A percentile compares a stretch with the other conserved stretches of the same genome.
Evolutionary conservation across 2,888 invertebrate species (phyloP).

Genomic region (Sisyra terminalis): DNA sequence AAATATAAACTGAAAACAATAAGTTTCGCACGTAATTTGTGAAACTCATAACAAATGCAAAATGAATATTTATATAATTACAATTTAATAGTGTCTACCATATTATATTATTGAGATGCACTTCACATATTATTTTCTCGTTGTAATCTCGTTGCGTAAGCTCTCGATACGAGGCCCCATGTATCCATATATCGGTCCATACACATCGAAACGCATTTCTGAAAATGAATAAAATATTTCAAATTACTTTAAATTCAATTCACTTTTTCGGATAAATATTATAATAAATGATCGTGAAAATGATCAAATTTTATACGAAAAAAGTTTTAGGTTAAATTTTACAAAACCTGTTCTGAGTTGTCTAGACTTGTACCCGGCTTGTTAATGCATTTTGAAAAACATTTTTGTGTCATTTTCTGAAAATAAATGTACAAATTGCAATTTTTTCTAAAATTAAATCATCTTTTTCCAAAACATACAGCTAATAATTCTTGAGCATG

Average conservation of each 20-base stretch:
- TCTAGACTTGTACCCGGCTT: constrained; percentile 84
- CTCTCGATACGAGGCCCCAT: constrained; percentile 81
- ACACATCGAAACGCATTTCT: constrained; percentile 96
- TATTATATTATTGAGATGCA: too few species aligned
- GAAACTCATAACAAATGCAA: too few species aligned
- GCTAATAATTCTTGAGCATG: constrained; percentile 85
- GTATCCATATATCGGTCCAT: constrained; percentile 98
- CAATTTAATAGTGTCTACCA: too few species aligned
- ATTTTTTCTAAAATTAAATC: constrained; percentile 10
- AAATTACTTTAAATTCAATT: background rate
- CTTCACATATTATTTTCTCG: constrained; percentile 38
- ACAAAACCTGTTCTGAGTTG: constrained; percentile 61
- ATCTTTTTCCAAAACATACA: constrained; percentile 29
- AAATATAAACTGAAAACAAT: too few species aligned
- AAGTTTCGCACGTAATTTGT: too few species aligned
- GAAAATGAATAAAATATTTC: constrained; percentile 22
- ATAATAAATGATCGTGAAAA: too few species aligned
- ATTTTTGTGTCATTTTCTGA: constrained; percentile 93
- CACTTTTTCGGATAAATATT: background rate
- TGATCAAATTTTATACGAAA: too few species aligned
- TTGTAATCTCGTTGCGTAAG: constrained; percentile 74
- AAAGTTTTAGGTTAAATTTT: constrained; percentile 8
- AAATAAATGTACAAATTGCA: constrained; percentile 19
- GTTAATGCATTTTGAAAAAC: constrained; percentile 84
- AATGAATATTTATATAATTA: too few species aligned